Evolutionary conservation across 2,797 vertebrate genomes (phyloP).

Genomic region (Brachymystax lenok): DNA sequence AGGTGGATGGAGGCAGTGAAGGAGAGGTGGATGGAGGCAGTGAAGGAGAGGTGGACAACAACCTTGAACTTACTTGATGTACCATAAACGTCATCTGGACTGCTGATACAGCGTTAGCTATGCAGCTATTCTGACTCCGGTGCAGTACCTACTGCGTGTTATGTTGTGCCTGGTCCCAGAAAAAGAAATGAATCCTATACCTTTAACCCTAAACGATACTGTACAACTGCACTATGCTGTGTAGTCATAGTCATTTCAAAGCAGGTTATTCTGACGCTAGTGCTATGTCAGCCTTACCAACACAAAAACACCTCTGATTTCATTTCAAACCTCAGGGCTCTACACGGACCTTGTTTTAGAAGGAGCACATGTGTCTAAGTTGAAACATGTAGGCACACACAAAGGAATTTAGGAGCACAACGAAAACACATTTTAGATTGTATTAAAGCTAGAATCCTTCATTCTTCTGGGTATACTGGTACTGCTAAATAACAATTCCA

Average conservation of each 20-base stretch:
- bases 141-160: neutral
- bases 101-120: neutral
- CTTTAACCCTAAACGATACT: neutral
- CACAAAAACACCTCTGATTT: neutral
- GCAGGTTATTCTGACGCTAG: neutral
- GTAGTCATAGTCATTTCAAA: neutral
- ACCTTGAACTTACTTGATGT: neutral
- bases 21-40: neutral
- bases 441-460: too few species aligned
- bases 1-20: conserved; percentile 22
- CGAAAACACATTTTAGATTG: too few species aligned
- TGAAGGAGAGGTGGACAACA: too few species aligned
- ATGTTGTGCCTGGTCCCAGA: neutral
- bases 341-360: too few species aligned
- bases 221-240: neutral
- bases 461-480: too few species aligned
- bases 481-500: too few species aligned
- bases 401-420: too few species aligned
- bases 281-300: neutral
- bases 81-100: neutral
- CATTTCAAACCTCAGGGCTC: neutral
- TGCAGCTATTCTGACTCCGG: neutral
- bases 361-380: too few species aligned
- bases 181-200: neutral
- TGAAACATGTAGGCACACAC: too few species aligned